Evolutionary conservation across 2,113 vertebrate genomes (phyloP).

Genomic region (Hippocampus zosterae): DNA sequence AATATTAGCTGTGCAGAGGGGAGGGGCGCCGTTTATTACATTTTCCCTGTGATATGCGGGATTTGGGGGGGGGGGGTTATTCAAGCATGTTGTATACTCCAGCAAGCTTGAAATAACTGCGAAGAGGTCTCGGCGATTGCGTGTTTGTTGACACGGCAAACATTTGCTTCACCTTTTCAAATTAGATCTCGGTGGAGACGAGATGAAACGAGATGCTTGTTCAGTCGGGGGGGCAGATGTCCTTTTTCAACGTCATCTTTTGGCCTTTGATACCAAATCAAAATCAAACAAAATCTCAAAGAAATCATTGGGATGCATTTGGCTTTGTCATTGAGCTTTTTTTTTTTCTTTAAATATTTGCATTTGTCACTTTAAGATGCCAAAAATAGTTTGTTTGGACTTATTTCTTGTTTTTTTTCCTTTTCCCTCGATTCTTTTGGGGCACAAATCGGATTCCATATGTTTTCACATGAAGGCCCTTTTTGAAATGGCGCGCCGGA

Average conservation of each 20-base stretch:
- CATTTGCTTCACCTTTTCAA: slow-evolving; percentile 61
- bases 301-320: too few species aligned
- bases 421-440: too few species aligned
- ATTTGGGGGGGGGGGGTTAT: slow-evolving; percentile 29
- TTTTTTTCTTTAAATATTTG: too few species aligned
- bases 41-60: slow-evolving; percentile 6
- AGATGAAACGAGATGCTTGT: not conserved
- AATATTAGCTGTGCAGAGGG: slow-evolving; percentile 46
- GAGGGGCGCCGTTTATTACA: slow-evolving; percentile 37
- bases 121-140: slow-evolving; percentile 35
- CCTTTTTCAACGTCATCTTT: not conserved
- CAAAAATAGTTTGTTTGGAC: too few species aligned
- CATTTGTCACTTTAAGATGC: too few species aligned
- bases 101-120: slow-evolving; percentile 50
- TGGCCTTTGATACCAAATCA: too few species aligned
- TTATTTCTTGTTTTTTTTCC: too few species aligned
- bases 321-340: too few species aligned
- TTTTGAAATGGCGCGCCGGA: slow-evolving; percentile 34
- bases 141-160: slow-evolving; percentile 58
- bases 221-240: not conserved
- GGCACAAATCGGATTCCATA: too few species aligned
- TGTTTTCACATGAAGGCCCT: slow-evolving; percentile 32
- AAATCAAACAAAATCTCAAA: too few species aligned
- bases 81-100: slow-evolving; percentile 38
- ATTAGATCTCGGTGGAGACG: slow-evolving; percentile 35